These are phyloP conservation scores for Lutraria rhynchaena DNA, from an alignment of 1,140 invertebrate genomes.

Conservation along the genomic window DNA sequence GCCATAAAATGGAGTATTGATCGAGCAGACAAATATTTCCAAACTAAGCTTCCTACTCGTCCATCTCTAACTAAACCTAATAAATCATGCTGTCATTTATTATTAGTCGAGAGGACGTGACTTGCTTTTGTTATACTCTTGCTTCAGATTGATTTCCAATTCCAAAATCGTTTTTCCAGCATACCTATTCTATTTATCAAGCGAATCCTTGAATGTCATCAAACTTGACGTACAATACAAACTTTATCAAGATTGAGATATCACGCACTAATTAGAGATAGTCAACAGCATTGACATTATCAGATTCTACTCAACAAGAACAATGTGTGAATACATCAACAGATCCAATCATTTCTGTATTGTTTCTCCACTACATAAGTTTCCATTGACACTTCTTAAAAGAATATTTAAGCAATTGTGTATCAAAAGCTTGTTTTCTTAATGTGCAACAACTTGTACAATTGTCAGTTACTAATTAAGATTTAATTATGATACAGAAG, in stretches of 20 bases:
- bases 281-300: too few species aligned
- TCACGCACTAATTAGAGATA: background rate
- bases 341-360: too few species aligned
- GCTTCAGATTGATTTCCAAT: conserved; percentile 37
- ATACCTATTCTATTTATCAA: conserved; percentile 32
- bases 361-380: too few species aligned
- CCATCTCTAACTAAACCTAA: conserved; percentile 23
- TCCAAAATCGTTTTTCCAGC: conserved; percentile 28
- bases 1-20: conserved; percentile 35
- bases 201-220: conserved; percentile 6
- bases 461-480: too few species aligned
- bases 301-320: too few species aligned
- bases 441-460: too few species aligned
- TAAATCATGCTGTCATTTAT: conserved; percentile 47
- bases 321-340: too few species aligned
- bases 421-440: too few species aligned
- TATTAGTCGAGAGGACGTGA: conserved; percentile 23
- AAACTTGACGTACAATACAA: too few species aligned
- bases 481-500: too few species aligned
- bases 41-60: background rate
- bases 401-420: too few species aligned
- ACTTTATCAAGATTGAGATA: conserved; percentile 2
- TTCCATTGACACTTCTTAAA: too few species aligned
- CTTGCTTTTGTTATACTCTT: conserved; percentile 21
- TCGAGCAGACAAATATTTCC: background rate